Evolutionary conservation across 2,113 vertebrate species (phyloP).

Genomic region (Rhea pennata): DNA sequence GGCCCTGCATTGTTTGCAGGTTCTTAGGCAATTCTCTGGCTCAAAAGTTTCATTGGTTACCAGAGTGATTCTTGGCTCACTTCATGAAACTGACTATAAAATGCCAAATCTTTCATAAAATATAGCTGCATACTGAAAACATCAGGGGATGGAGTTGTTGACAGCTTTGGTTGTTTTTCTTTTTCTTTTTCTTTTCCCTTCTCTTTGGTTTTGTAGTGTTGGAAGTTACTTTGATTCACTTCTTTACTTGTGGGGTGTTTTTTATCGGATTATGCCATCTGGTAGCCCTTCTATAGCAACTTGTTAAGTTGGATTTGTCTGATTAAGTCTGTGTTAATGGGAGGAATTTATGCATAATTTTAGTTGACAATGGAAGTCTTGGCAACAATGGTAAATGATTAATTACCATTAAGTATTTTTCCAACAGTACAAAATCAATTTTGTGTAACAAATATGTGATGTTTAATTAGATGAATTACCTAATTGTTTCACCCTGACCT

Average conservation of each 20-base stretch:
- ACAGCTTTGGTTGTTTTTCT: not conserved
- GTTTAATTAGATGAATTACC: not conserved
- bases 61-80: not conserved
- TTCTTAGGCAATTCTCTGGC: not conserved
- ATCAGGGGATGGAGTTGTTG: not conserved
- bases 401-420: slow-evolving; percentile 23
- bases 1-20: not conserved
- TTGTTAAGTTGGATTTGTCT: not conserved
- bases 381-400: slow-evolving; percentile 13
- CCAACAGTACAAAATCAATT: not conserved
- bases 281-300: not conserved
- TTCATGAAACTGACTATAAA: not conserved
- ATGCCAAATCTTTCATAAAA: not conserved
- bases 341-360: slow-evolving; percentile 15
- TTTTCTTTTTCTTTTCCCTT: rapidly evolving
- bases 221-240: not conserved
- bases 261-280: not conserved
- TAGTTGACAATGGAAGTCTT: slow-evolving; percentile 33
- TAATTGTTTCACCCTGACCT: not conserved
- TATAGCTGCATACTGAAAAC: not conserved
- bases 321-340: not conserved
- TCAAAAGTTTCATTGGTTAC: not conserved
- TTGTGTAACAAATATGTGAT: slow-evolving; percentile 5
- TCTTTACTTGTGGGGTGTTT: not conserved
- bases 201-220: not conserved